Percentiles rank a stretch among this genome's conserved stretches.
Evolutionary conservation across 2,797 vertebrate genomes (phyloP).

Genomic region (Luscinia megarhynchos): DNA sequence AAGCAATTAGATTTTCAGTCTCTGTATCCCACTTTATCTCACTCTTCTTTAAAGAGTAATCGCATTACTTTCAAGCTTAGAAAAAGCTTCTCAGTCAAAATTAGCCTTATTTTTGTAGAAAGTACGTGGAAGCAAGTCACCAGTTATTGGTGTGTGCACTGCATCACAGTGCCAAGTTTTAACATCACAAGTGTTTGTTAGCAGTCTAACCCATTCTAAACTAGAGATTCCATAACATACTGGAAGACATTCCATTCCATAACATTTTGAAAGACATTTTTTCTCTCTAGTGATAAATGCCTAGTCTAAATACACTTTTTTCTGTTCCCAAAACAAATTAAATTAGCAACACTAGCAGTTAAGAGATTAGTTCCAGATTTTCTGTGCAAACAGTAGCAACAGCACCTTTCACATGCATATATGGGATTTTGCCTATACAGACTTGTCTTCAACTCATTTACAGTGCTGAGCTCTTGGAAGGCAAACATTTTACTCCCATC

Average conservation of each 20-base stretch:
- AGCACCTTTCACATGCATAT: constrained; percentile 4
- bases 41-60: not conserved
- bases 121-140: not conserved
- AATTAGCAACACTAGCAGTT: not conserved
- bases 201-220: not conserved
- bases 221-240: not conserved
- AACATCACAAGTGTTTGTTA: not conserved
- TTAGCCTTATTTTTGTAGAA: not conserved
- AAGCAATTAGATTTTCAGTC: not conserved
- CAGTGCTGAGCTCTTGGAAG: constrained; percentile 1
- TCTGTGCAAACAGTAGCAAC: not conserved
- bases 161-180: not conserved
- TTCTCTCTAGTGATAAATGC: not conserved
- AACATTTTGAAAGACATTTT: not conserved
- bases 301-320: not conserved
- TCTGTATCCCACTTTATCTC: not conserved
- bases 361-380: not conserved
- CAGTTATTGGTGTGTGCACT: not conserved
- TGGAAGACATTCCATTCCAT: not conserved
- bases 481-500: constrained; percentile 49
- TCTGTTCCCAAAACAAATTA: not conserved
- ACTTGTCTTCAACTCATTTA: not conserved
- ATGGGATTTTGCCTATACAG: not conserved
- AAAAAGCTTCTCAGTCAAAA: not conserved
- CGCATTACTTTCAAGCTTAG: not conserved